Conservation (phyloP, 2,888 invertebrate species). For the Plebejus anna region DNA sequence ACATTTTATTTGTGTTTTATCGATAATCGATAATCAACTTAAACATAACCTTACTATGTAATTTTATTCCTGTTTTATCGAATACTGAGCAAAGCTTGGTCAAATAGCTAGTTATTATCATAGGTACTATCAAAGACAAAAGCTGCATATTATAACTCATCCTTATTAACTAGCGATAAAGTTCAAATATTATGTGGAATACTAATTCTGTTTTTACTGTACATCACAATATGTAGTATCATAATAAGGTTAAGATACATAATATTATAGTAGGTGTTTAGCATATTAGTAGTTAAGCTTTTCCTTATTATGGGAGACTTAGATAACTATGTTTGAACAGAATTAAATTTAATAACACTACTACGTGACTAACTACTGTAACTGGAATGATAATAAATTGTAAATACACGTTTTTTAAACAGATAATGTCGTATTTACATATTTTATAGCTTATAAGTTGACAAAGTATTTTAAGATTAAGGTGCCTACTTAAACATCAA, state of each 20-base stretch:
- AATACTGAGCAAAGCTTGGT: no score
- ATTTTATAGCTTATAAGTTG: background rate
- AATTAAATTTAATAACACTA: background rate
- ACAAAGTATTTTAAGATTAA: background rate
- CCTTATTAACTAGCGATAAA: no score
- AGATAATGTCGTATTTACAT: background rate
- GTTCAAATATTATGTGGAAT: no score
- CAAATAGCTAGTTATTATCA: no score
- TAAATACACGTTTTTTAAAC: constrained; percentile 3
- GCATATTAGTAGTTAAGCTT: background rate
- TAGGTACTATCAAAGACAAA: no score
- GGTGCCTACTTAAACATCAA: background rate
- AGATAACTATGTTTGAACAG: constrained; percentile 11
- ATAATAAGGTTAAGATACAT: background rate
- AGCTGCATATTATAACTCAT: no score
- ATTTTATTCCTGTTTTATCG: no score
- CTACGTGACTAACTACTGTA: constrained; percentile 19
- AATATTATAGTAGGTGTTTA: background rate
- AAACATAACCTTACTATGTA: no score
- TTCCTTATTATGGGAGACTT: constrained; percentile 13
- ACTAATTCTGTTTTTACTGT: no score
- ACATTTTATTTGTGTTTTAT: no score
- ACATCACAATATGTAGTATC: background rate
- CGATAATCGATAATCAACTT: no score
- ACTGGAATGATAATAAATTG: background rate